These are phyloP conservation scores for Falcunculus frontatus DNA, from an alignment of 2,113 vertebrate species.

Conservation along the genomic window DNA sequence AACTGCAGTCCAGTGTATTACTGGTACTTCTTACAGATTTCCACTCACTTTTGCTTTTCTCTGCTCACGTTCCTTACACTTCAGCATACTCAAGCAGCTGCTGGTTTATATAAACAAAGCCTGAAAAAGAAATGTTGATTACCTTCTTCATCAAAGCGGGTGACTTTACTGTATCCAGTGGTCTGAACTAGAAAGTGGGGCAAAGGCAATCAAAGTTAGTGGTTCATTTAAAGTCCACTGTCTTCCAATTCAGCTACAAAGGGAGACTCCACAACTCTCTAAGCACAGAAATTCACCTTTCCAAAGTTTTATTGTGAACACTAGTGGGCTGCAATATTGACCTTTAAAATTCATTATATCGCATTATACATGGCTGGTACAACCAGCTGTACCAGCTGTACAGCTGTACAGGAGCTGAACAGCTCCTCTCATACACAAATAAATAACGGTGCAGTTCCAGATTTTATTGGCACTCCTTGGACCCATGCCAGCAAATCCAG, in stretches of 20 bases:
- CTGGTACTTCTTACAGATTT: conserved; percentile 5
- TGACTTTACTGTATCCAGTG: background rate
- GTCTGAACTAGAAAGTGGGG: background rate
- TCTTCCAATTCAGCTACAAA: background rate
- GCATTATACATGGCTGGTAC: background rate
- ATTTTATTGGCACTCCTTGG: background rate
- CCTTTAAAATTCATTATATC: background rate
- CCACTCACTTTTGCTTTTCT: background rate
- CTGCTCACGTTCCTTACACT: background rate
- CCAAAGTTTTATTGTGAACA: background rate
- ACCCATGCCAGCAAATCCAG: background rate
- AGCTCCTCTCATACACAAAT: background rate
- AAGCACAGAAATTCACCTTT: background rate
- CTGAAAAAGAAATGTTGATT: background rate
- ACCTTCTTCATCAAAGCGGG: background rate
- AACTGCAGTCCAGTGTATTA: background rate
- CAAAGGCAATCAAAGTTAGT: background rate
- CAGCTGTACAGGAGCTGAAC: too few species aligned
- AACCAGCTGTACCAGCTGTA: background rate
- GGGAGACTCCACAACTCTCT: background rate
- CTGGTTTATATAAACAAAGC: background rate
- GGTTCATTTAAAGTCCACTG: background rate
- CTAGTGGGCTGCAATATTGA: background rate
- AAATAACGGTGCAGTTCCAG: background rate
- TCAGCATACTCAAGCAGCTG: background rate